Conservation (phyloP, 2,113 vertebrate species). For the Catharus minimus region DNA sequence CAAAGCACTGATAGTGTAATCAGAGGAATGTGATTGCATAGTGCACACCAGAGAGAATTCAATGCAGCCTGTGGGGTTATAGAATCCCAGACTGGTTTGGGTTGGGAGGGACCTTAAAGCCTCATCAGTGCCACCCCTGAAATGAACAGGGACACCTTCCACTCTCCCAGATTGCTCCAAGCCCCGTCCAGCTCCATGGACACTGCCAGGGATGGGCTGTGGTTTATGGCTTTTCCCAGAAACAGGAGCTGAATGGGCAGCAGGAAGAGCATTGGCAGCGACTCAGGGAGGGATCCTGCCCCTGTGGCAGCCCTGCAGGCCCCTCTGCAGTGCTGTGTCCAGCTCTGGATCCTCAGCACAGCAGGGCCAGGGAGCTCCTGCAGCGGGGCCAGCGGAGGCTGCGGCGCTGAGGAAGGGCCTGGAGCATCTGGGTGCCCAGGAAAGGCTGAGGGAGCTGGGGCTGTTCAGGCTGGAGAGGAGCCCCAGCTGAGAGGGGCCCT, state of each 20-base stretch:
- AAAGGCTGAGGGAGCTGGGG: too few species aligned
- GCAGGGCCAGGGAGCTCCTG: neutral
- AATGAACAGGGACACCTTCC: neutral
- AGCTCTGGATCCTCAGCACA: neutral
- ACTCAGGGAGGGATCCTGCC: neutral
- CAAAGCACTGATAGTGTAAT: neutral
- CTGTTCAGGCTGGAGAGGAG: neutral
- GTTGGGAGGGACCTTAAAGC: accelerated
- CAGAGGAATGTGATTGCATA: neutral
- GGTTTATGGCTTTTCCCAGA: neutral
- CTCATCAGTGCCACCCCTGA: neutral
- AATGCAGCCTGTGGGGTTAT: neutral
- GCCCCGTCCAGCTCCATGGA: accelerated
- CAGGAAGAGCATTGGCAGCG: neutral
- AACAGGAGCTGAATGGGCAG: neutral
- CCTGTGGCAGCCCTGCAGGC: neutral
- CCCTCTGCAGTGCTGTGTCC: neutral
- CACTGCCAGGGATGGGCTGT: neutral
- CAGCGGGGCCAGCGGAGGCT: too few species aligned
- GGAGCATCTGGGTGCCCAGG: too few species aligned
- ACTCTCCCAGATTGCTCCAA: neutral
- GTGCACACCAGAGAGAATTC: neutral
- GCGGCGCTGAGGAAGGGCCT: too few species aligned
- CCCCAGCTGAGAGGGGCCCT: neutral
- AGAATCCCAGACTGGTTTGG: neutral